Percentiles rank a stretch among this genome's conserved stretches.
Evolutionary conservation across 2,113 vertebrate species (phyloP).

Genomic region (Candoia aspera): DNA sequence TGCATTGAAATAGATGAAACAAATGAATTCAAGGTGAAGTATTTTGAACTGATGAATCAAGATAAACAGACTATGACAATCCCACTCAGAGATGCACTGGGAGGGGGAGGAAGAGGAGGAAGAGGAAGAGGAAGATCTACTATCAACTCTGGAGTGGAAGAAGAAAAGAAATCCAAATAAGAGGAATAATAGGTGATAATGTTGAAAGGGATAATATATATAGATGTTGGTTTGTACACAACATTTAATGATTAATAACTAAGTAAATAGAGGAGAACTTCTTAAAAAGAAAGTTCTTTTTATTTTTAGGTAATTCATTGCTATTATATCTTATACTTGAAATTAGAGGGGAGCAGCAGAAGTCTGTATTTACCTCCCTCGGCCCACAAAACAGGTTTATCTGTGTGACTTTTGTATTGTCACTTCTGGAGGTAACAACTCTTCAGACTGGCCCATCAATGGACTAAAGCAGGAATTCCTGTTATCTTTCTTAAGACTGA

Average conservation of each 20-base stretch:
- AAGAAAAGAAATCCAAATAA: neutral
- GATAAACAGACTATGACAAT: neutral
- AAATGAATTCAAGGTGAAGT: neutral
- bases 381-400: neutral
- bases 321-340: neutral
- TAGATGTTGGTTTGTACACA: neutral
- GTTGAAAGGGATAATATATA: neutral
- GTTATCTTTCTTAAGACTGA: neutral
- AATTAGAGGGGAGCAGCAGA: neutral
- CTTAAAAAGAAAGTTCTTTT: neutral
- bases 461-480: neutral
- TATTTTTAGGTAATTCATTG: neutral
- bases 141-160: neutral
- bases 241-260: neutral
- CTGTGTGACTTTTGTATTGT: neutral
- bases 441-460: neutral
- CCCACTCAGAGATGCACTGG: neutral
- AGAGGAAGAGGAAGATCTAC: neutral
- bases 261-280: neutral
- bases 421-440: neutral
- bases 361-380: neutral
- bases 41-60: neutral
- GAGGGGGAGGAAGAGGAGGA: neutral
- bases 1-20: neutral
- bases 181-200: neutral